Evolutionary conservation across 2,113 vertebrate species (phyloP), one percentile per base, ranked within the genome.

Genomic region (Catharus minimus): DNA sequence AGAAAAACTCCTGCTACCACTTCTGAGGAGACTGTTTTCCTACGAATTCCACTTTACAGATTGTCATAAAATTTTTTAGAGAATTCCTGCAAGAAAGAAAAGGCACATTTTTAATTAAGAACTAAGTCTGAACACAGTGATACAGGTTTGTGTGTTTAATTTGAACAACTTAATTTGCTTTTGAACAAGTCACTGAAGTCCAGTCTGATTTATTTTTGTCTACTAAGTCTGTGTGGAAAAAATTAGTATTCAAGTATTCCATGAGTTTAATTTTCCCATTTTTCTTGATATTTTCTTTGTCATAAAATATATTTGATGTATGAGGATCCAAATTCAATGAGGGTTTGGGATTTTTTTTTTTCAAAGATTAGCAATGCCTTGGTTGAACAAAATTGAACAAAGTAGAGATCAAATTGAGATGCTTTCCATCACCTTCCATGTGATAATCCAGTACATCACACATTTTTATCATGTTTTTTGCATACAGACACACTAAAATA

Each of bases 391-490:
- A 84, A 92, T 19, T 74, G 68, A 61, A 85, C 24, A 85, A 71
- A 72, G 19, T 2, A 95, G 91, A 94, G 46, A 94, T 89, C 57
- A 88, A 93, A 95, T 7, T 85, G 79, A 93, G 64, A 86, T 83
- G 68, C 78, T 95, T 97, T 97, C 97, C 95, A 96, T 49, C 93
- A 52, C 68, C 83, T 90, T 57, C 72, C 55, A 66, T 56, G 91
- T 88, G 91, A 89, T 92, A 97, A 97, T 92, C 71, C 71, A 41
- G 36, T 72, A 83, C n/a, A 91, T 91, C 77, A 94, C 65, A 92
- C 23, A 72, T 95, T 97, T 97, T 97, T 95, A 94, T 94, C 92
- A 83, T 39, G 43, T 38, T 89, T 89, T 65, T 67, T 81, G 64
- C 85, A 95, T 90, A 93, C 41, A 92, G 88, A 62, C 81, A 93